phyloP scores from a whole-genome alignment of 1,140 invertebrate species.

The Cotesia vestalis region DNA sequence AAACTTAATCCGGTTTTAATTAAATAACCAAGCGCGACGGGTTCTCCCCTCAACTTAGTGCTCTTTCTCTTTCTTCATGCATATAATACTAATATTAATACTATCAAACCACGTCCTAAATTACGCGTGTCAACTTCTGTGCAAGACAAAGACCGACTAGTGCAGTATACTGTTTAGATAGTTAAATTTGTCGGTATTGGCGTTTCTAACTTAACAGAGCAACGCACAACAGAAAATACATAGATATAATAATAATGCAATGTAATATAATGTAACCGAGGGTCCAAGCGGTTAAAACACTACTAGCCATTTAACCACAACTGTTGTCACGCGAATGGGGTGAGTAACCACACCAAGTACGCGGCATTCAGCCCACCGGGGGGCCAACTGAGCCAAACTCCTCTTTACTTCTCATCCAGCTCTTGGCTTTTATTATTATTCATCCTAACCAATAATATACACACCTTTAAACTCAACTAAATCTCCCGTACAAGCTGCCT shows the following conservation, averaged over 20 bases:
- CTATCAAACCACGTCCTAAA: not conserved
- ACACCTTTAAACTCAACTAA: too few relatives aligned
- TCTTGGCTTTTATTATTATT: too few relatives aligned
- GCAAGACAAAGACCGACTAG: not conserved
- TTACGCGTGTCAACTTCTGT: not conserved
- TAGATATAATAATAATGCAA: too few relatives aligned
- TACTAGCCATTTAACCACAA: conserved; percentile 62
- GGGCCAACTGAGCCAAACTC: not conserved
- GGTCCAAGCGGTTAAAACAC: conserved; percentile 21
- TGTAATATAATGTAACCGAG: conserved; percentile 5
- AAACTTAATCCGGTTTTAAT: conserved; percentile 60
- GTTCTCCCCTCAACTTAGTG: not conserved
- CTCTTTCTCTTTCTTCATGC: conserved; percentile 3
- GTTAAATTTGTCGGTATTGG: too few relatives aligned
- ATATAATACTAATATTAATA: not conserved
- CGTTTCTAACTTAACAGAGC: too few relatives aligned
- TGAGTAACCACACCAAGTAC: conserved; percentile 24
- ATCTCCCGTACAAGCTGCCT: too few relatives aligned
- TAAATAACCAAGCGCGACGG: conserved; percentile 51
- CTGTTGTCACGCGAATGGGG: conserved; percentile 53
- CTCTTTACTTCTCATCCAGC: too few relatives aligned
- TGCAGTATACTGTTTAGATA: too few relatives aligned
- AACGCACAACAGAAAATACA: too few relatives aligned
- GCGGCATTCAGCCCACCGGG: conserved; percentile 2
- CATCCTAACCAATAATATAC: too few relatives aligned